These are phyloP conservation scores for Enteromius paludinosus DNA, from an alignment of 2,797 vertebrate species.

Conservation along the genomic window DNA sequence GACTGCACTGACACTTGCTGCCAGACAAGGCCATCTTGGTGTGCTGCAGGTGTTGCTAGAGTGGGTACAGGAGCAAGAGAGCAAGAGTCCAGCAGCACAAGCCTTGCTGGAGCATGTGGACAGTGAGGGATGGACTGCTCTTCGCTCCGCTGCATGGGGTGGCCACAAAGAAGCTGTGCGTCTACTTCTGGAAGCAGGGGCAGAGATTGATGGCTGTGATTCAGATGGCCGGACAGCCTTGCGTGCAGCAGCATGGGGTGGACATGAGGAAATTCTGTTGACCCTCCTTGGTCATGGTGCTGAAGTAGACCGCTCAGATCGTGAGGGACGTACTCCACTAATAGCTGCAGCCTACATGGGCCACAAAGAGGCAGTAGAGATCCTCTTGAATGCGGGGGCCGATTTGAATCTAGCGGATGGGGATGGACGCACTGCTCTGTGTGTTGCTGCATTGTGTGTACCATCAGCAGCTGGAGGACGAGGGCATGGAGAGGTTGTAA, in stretches of 20 bases:
- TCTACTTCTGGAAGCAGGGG: conserved; percentile 77
- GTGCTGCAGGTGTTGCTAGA: conserved; percentile 77
- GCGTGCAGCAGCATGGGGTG: conserved; percentile 84
- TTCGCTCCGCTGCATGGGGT: conserved; percentile 84
- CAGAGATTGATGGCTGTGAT: conserved; percentile 80
- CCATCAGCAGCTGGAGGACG: conserved; percentile 74
- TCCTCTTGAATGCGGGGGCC: conserved; percentile 76
- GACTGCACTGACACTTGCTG: conserved; percentile 79
- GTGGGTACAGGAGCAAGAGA: conserved; percentile 69
- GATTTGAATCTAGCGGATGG: conserved; percentile 75
- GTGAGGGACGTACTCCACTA: conserved; percentile 81
- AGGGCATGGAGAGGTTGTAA: conserved; percentile 76
- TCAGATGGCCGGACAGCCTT: conserved; percentile 81
- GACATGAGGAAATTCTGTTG: conserved; percentile 80
- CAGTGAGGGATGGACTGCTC: conserved; percentile 82
- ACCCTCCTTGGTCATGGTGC: conserved; percentile 77
- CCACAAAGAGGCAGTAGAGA: conserved; percentile 78
- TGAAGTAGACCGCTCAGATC: conserved; percentile 75
- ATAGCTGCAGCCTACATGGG: conserved; percentile 87
- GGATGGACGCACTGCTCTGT: conserved; percentile 81
- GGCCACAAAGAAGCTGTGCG: conserved; percentile 78
- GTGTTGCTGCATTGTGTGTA: conserved; percentile 81
- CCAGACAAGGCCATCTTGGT: conserved; percentile 77
- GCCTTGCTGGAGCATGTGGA: conserved; percentile 78
- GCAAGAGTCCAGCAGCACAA: conserved; percentile 38